A percentile compares a stretch with the other conserved stretches of the same genome.
These are phyloP conservation scores for Deroplatys truncata DNA, from an alignment of 2,888 invertebrate species.

Conservation along the genomic window DNA sequence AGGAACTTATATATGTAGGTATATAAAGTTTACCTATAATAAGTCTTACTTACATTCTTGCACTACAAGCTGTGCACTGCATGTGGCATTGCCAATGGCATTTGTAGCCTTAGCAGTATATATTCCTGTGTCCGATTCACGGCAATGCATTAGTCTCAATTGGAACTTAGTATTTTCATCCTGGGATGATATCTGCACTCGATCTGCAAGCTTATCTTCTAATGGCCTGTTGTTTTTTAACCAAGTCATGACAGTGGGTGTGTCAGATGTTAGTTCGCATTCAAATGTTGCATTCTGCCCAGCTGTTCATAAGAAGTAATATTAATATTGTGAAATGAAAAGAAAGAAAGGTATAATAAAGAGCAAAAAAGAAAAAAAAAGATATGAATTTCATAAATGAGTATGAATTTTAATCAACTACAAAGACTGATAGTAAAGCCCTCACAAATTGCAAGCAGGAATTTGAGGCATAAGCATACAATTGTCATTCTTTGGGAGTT, in stretches of 20 bases:
- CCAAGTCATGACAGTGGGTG: constrained; percentile 65
- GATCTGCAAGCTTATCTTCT: constrained; percentile 69
- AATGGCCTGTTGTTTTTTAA: constrained; percentile 82
- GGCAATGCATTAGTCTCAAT: constrained; percentile 70
- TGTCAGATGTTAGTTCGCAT: constrained; percentile 64
- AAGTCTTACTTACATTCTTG: constrained; percentile 65
- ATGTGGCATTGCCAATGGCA: constrained; percentile 71
- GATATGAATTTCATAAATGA: neutral
- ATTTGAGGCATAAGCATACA: neutral
- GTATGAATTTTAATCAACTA: neutral
- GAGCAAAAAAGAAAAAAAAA: neutral
- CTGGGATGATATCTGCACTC: constrained; percentile 59
- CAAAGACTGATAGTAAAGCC: neutral
- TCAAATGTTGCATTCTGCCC: constrained; percentile 80
- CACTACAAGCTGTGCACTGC: constrained; percentile 83
- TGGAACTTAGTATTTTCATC: constrained; percentile 60
- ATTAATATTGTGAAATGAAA: neutral
- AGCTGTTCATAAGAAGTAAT: constrained; percentile 51
- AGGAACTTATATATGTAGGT: no score
- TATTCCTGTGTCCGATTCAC: constrained; percentile 75
- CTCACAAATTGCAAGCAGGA: neutral
- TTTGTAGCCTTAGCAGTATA: constrained; percentile 88
- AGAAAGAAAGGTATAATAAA: no score
- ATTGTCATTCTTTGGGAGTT: neutral
- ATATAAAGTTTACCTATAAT: neutral